Conservation (phyloP, 2,113 vertebrate genomes). For the Chunga burmeisteri region DNA sequence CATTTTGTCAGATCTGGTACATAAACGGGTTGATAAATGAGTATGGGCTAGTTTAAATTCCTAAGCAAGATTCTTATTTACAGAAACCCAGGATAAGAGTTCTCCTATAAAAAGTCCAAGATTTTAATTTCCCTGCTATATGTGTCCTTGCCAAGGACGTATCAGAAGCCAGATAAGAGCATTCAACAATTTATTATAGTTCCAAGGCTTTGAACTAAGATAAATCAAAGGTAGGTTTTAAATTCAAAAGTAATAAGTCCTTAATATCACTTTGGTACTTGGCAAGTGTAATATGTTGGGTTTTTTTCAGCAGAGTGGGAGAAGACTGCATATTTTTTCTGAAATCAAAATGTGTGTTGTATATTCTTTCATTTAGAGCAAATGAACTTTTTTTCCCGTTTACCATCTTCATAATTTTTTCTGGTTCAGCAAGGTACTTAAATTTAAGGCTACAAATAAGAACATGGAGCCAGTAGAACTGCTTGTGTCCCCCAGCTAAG, state of each 20-base stretch:
- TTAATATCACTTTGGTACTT: not conserved
- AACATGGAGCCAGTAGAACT: not conserved
- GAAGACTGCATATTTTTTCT: not conserved
- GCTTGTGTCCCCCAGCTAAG: not conserved
- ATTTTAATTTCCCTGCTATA: not conserved
- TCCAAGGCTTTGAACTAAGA: not conserved
- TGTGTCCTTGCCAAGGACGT: not conserved
- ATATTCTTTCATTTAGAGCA: not conserved
- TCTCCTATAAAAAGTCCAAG: not conserved
- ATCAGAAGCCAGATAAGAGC: not conserved
- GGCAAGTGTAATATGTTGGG: not conserved
- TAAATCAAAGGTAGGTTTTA: constrained; percentile 13
- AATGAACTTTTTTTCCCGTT: not conserved
- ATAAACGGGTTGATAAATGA: not conserved
- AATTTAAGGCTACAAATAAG: not conserved
- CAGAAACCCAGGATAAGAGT: not conserved
- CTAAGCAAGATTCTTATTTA: not conserved
- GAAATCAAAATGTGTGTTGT: not conserved
- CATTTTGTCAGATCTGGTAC: not conserved
- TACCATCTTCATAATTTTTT: not conserved
- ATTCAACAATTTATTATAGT: constrained; percentile 26
- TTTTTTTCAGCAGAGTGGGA: not conserved
- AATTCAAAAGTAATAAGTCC: not conserved
- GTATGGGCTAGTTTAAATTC: not conserved
- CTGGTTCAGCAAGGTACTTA: not conserved